These are phyloP conservation scores for Lithobates pipiens DNA, from an alignment of 2,797 vertebrate genomes.

Conservation along the genomic window DNA sequence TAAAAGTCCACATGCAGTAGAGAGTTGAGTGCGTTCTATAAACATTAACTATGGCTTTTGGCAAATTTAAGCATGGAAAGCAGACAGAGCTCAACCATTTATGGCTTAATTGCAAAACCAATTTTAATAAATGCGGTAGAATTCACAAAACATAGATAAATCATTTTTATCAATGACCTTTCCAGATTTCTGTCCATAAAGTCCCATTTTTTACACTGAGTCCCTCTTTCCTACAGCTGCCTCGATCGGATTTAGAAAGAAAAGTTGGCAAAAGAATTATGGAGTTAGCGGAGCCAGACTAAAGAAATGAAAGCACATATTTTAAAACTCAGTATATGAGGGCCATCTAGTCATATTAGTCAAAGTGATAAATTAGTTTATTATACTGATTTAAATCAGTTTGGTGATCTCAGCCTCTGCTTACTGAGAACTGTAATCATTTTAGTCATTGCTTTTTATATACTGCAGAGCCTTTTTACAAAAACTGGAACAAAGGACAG, in stretches of 20 bases:
- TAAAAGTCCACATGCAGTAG: constrained; percentile 6
- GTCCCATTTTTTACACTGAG: constrained; percentile 38
- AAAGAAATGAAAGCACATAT: background rate
- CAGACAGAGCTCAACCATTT: constrained; percentile 6
- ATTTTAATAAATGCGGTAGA: constrained; percentile 42
- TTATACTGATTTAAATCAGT: background rate
- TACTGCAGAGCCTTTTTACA: background rate
- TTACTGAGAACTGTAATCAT: background rate
- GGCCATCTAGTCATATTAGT: background rate
- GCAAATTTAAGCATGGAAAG: background rate
- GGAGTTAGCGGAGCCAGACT: background rate
- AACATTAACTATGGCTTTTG: constrained; percentile 11
- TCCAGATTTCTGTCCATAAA: constrained; percentile 25
- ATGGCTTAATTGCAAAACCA: background rate
- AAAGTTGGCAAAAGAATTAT: background rate
- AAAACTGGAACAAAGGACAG: background rate
- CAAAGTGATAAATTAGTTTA: background rate
- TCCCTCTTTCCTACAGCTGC: background rate
- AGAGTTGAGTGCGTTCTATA: background rate
- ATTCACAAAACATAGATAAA: constrained; percentile 64
- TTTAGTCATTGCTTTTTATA: background rate
- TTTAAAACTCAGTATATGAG: background rate
- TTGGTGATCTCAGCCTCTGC: background rate
- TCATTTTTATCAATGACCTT: constrained; percentile 60
- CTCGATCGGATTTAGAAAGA: background rate